phyloP scores from a whole-genome alignment of 1,140 invertebrate species.

The Lucilia cuprina region DNA sequence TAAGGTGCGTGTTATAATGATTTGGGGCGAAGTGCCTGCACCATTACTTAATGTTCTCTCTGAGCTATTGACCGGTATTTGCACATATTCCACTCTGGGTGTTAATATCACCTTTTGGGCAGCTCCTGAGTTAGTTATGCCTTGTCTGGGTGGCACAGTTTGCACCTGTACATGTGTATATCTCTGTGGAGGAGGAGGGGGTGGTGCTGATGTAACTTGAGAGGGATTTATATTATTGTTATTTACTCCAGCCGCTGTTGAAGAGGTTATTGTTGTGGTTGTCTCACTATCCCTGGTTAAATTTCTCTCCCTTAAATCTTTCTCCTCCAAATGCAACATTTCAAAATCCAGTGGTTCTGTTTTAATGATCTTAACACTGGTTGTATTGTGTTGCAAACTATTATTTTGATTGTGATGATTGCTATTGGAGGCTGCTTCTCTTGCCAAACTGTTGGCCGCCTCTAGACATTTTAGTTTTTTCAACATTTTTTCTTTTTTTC shows the following conservation, averaged over 20 bases:
- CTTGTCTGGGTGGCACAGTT: slow-evolving; percentile 54
- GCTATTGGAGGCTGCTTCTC: slow-evolving; percentile 36
- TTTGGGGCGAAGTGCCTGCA: slow-evolving; percentile 45
- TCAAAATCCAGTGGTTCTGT: slow-evolving; percentile 57
- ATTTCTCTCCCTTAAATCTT: slow-evolving; percentile 41
- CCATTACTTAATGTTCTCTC: not conserved
- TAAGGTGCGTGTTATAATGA: slow-evolving; percentile 52
- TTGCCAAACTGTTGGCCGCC: slow-evolving; percentile 23
- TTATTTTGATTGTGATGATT: not conserved
- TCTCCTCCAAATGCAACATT: slow-evolving; percentile 54
- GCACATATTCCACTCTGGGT: slow-evolving; percentile 54
- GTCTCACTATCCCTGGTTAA: not conserved
- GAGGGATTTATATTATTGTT: not conserved
- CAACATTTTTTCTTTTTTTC: slow-evolving; percentile 44
- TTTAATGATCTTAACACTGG: slow-evolving; percentile 50
- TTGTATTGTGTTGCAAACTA: not conserved
- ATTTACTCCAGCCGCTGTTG: not conserved
- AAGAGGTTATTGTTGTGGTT: slow-evolving; percentile 1
- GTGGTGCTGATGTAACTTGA: slow-evolving; percentile 11
- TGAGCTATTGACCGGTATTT: slow-evolving; percentile 40
- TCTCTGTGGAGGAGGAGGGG: slow-evolving; percentile 33
- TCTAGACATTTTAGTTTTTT: slow-evolving; percentile 56
- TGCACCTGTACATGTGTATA: slow-evolving; percentile 58
- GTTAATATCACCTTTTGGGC: slow-evolving; percentile 59
- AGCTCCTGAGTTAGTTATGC: slow-evolving; percentile 44